Percentiles rank a stretch among this genome's conserved stretches.
These are phyloP conservation scores for Equus quagga DNA, from an alignment of 2,113 vertebrate species.

Conservation along the genomic window DNA sequence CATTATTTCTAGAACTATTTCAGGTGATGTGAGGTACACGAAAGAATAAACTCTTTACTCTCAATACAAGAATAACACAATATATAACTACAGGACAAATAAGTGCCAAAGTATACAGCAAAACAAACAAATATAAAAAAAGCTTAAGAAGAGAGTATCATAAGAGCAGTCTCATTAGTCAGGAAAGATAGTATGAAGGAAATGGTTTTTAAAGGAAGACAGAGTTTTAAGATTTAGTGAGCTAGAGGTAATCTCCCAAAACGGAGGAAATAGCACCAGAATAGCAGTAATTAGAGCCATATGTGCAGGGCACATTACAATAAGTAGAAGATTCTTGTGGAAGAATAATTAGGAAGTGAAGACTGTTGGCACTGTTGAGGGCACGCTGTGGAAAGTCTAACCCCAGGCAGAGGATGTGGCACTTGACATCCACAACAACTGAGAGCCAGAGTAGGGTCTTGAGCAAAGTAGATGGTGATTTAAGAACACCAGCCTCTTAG, in stretches of 20 bases:
- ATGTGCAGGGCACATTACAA: not conserved
- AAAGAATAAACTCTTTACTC: not conserved
- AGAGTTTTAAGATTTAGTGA: conserved; percentile 10
- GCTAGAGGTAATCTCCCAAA: not conserved
- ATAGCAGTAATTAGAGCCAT: not conserved
- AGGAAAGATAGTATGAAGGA: not conserved
- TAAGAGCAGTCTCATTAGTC: not conserved
- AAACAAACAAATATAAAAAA: conserved; percentile 20
- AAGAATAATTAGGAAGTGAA: conserved; percentile 13
- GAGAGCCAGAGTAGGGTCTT: not conserved
- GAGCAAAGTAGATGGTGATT: not conserved
- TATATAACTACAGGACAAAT: not conserved
- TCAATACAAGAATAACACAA: not conserved
- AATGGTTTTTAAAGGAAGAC: not conserved
- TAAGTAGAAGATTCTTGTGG: not conserved
- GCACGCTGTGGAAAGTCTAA: not conserved
- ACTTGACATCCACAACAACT: not conserved
- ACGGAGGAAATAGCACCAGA: not conserved
- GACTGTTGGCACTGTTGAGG: not conserved
- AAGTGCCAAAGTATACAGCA: not conserved
- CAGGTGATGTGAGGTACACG: not conserved
- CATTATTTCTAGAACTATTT: conserved; percentile 3
- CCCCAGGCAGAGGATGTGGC: not conserved
- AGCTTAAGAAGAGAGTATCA: not conserved
- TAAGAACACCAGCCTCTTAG: not conserved